Evolutionary conservation across 2,113 vertebrate genomes (phyloP).

Genomic region (Trematomus loennbergii): DNA sequence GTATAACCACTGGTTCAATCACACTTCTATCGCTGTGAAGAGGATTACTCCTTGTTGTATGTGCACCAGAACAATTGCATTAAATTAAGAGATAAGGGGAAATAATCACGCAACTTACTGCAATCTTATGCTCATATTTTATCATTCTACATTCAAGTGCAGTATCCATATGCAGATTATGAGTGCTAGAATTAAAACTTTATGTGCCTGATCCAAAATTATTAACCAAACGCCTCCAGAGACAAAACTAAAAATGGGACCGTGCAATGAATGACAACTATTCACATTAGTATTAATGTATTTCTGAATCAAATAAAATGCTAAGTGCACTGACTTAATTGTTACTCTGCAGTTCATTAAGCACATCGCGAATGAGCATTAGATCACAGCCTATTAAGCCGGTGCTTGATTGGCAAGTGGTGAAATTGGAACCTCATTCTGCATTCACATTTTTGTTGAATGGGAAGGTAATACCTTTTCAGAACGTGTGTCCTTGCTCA

Average conservation of each 20-base stretch:
- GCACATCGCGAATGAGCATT: conserved; percentile 47
- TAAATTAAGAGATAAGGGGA: not conserved
- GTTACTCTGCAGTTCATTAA: conserved; percentile 68
- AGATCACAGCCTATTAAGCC: conserved; percentile 68
- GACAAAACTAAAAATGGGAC: conserved; percentile 14
- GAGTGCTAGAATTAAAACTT: conserved; percentile 5
- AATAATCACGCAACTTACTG: not conserved
- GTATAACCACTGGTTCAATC: conserved; percentile 37
- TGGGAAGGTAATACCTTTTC: conserved; percentile 13
- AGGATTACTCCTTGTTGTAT: conserved; percentile 11
- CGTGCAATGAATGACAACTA: conserved; percentile 26
- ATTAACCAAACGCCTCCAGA: conserved; percentile 18
- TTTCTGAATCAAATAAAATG: conserved; percentile 60
- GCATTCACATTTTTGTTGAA: conserved; percentile 44
- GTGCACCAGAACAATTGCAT: conserved; percentile 15
- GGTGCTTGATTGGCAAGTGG: conserved; percentile 62
- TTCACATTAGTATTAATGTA: conserved; percentile 65
- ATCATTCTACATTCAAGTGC: not conserved
- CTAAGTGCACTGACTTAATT: conserved; percentile 59
- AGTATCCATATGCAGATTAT: not conserved
- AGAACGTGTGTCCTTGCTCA: conserved; percentile 40
- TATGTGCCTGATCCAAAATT: conserved; percentile 5
- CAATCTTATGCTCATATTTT: not conserved
- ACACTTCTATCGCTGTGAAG: not conserved
- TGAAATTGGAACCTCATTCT: conserved; percentile 50